Conservation (phyloP, 2,888 invertebrate genomes). For the Lasioglossum figueresi region DNA sequence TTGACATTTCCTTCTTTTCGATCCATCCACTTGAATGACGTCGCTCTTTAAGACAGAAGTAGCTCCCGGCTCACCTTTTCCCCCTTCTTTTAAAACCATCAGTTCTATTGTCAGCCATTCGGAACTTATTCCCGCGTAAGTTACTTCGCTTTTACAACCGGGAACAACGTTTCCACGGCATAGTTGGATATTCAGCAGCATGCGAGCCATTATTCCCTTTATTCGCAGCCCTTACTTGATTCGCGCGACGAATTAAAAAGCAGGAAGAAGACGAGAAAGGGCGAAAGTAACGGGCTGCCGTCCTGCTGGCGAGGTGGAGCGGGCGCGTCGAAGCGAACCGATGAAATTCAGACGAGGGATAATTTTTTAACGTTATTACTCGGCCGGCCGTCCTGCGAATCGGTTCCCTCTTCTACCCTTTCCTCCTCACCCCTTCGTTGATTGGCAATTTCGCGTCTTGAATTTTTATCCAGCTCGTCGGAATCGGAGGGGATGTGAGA, state of each 20-base stretch:
- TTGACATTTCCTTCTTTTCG: background rate
- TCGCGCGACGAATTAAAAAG: conserved; percentile 55
- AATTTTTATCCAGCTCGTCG: conserved; percentile 82
- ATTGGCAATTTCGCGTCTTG: conserved; percentile 84
- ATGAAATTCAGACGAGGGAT: conserved; percentile 82
- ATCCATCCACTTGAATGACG: background rate
- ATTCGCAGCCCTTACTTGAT: conserved; percentile 46
- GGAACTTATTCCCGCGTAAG: conserved; percentile 36
- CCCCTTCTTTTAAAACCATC: conserved; percentile 24
- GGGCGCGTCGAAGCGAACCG: conserved; percentile 80
- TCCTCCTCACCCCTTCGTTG: conserved; percentile 76
- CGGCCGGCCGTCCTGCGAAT: conserved; percentile 69
- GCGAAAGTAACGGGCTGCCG: conserved; percentile 46
- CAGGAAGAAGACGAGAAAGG: conserved; percentile 61
- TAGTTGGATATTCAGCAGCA: conserved; percentile 42
- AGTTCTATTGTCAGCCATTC: conserved; percentile 31
- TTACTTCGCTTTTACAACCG: conserved; percentile 41
- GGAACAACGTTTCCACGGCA: conserved; percentile 39
- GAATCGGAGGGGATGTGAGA: conserved; percentile 58
- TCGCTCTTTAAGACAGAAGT: background rate
- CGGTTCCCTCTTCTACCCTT: conserved; percentile 61
- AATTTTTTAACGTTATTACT: conserved; percentile 83
- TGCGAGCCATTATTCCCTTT: conserved; percentile 54
- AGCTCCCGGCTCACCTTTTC: background rate
- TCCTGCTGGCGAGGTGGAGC: conserved; percentile 46